Conservation (phyloP, 2,113 vertebrate genomes). For the Ivindomyrus marchei region DNA sequence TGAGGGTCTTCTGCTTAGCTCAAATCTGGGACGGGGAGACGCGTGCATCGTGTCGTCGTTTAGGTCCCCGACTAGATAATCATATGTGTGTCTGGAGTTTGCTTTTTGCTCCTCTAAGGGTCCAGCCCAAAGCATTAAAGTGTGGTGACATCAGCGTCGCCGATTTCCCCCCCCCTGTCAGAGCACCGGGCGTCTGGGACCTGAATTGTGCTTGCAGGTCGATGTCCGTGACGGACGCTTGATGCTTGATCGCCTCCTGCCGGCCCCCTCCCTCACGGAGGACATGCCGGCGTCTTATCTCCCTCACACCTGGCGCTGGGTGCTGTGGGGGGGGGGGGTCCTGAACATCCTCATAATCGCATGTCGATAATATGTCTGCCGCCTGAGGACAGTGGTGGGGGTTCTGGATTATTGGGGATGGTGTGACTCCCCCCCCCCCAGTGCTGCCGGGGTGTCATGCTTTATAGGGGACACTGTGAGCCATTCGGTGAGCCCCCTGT, state of each 20-base stretch:
- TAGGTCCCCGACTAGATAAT: background rate
- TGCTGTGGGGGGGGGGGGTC: background rate
- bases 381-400: background rate
- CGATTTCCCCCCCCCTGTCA: background rate
- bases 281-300: background rate
- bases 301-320: background rate
- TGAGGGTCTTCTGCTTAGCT: background rate
- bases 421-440: background rate
- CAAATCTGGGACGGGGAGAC: background rate
- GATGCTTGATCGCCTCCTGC: background rate
- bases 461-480: background rate
- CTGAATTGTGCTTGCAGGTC: background rate
- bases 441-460: background rate
- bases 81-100: background rate
- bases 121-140: background rate
- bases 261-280: background rate
- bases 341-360: background rate
- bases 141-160: background rate
- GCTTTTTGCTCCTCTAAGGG: background rate
- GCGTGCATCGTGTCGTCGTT: background rate
- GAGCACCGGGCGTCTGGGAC: background rate
- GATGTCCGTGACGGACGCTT: background rate
- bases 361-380: slow-evolving; percentile 10
- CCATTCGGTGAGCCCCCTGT: no score
- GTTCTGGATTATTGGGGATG: background rate